Percentiles rank a stretch among this genome's conserved stretches.
These are phyloP conservation scores for Luffia ferchaultella DNA, from an alignment of 2,888 invertebrate species.

Conservation along the genomic window DNA sequence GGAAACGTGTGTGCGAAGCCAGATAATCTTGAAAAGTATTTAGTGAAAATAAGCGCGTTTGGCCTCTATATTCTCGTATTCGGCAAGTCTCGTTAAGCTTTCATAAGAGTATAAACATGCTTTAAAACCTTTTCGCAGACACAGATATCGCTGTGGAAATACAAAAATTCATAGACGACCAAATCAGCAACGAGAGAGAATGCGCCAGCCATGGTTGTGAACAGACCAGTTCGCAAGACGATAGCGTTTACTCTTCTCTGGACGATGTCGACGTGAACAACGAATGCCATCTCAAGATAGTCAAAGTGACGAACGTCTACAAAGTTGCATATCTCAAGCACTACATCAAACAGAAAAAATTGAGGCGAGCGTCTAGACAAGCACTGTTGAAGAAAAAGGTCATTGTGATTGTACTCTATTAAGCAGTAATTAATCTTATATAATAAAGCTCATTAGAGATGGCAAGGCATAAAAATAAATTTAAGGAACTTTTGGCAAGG, in stretches of 20 bases:
- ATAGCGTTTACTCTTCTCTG: constrained; percentile 34
- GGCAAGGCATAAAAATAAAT: too few species aligned
- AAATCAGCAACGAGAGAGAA: neutral
- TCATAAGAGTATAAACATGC: too few species aligned
- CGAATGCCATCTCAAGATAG: constrained; percentile 44
- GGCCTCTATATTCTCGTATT: too few species aligned
- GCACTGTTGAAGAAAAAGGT: constrained; percentile 48
- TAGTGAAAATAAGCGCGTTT: too few species aligned
- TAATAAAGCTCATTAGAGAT: too few species aligned
- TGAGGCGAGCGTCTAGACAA: constrained; percentile 38
- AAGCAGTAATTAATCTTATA: neutral
- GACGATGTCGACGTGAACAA: constrained; percentile 28
- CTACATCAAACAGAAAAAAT: constrained; percentile 45
- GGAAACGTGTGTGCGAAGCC: too few species aligned
- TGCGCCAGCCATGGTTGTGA: constrained; percentile 14
- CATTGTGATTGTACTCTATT: too few species aligned
- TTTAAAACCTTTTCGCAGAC: too few species aligned
- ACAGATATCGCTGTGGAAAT: too few species aligned
- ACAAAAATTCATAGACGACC: neutral
- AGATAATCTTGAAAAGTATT: too few species aligned
- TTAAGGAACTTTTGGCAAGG: too few species aligned
- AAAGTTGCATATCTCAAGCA: constrained; percentile 49
- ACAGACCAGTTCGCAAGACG: constrained; percentile 21
- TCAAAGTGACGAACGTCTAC: constrained; percentile 53
- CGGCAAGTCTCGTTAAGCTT: too few species aligned